Evolutionary conservation across 2,797 vertebrate genomes (phyloP).

Genomic region (Schizopygopsis pylzovi): DNA sequence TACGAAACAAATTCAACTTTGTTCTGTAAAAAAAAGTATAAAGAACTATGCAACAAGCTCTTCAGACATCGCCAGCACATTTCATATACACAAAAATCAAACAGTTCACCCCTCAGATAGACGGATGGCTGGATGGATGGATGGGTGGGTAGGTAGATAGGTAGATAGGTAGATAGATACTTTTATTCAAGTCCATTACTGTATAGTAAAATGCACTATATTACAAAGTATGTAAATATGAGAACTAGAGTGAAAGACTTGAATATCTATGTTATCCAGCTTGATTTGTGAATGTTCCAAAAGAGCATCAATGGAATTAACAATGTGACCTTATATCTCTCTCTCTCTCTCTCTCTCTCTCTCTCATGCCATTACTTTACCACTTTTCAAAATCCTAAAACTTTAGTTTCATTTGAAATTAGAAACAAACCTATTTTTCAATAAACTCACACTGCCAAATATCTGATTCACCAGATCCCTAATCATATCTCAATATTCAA

Average conservation of each 20-base stretch:
- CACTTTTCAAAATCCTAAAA: too few relatives aligned
- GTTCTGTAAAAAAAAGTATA: not conserved
- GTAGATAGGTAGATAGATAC: too few relatives aligned
- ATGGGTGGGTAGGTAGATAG: too few relatives aligned
- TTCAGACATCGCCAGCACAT: not conserved
- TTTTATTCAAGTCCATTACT: too few relatives aligned
- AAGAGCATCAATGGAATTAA: not conserved
- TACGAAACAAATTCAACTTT: not conserved
- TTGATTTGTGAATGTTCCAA: not conserved
- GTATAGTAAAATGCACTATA: too few relatives aligned
- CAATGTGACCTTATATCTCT: not conserved
- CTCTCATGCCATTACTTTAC: not conserved
- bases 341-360: too few relatives aligned
- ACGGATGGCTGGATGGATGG: too few relatives aligned
- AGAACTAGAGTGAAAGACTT: not conserved
- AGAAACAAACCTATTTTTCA: not conserved
- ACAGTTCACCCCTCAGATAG: not conserved
- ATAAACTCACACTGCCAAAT: not conserved
- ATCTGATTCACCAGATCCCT: not conserved
- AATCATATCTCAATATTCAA: not conserved
- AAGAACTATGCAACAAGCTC: not conserved
- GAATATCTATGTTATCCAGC: not conserved
- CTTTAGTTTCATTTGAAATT: not conserved
- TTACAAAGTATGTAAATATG: too few relatives aligned
- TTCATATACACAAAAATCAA: not conserved